Percentiles rank a stretch among this genome's conserved stretches.
These are phyloP conservation scores for Diarsia brunnea DNA, from an alignment of 2,888 invertebrate genomes.

Conservation along the genomic window DNA sequence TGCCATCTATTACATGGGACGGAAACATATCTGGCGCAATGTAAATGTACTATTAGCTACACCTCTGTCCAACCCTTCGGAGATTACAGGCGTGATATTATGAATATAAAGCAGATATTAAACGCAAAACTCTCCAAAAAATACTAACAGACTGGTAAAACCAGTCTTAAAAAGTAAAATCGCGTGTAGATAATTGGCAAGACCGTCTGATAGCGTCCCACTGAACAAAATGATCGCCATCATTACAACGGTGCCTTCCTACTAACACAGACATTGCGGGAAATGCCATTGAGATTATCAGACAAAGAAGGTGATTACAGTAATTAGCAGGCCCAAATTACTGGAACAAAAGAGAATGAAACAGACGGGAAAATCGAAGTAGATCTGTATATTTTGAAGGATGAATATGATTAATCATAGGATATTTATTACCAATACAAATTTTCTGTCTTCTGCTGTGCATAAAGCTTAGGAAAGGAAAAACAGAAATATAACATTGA, in stretches of 20 bases:
- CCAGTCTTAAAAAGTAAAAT: conserved; percentile 37
- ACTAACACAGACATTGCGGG: conserved; percentile 47
- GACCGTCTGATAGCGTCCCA: conserved; percentile 25
- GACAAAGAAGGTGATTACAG: conserved; percentile 64
- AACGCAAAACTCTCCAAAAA: neutral
- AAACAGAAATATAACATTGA: neutral
- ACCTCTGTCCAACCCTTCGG: too few relatives aligned
- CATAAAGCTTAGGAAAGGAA: neutral
- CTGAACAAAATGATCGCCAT: conserved; percentile 54
- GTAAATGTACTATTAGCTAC: too few relatives aligned
- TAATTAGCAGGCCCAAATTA: conserved; percentile 57
- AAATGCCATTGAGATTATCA: conserved; percentile 60
- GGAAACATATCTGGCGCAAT: too few relatives aligned
- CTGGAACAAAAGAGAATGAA: conserved; percentile 35
- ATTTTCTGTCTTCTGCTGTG: neutral
- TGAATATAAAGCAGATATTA: neutral
- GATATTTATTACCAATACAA: neutral
- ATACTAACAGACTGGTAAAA: neutral
- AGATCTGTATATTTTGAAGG: conserved; percentile 9
- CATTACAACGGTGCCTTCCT: conserved; percentile 47
- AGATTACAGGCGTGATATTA: too few relatives aligned
- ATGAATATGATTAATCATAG: neutral
- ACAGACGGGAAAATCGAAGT: conserved; percentile 20
- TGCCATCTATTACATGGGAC: too few relatives aligned
- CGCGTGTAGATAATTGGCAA: conserved; percentile 39